Base-by-base conservation (phyloP, 1,140 invertebrate genomes). In the Scaptomyza montana region DNA sequence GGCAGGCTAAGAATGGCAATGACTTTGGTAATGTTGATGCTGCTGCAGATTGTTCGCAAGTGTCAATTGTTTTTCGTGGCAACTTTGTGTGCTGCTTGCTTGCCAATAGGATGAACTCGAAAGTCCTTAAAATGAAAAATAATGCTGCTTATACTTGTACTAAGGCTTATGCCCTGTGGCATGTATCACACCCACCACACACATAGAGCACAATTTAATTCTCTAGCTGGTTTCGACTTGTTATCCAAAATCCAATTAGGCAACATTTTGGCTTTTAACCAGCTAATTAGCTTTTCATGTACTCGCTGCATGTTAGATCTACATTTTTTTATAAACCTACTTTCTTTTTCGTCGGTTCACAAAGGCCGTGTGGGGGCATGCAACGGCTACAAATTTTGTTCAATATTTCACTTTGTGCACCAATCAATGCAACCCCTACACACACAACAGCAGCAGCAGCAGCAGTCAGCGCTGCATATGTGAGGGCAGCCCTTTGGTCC, bases 331-430 rank as follows among this genome's bases (percentile, higher is more conserved):
- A 2, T 25, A 25, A 25, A 25, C 21, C 3, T 13, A 16, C 16
- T 28, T 41, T 21, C 10, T 39, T 33, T 49, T 43, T 30, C 5
- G n/a, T 9, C 12, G 30, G 13, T 1, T 43, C 13, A 21, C 59
- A 25, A 25, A 25, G 13, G 45, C 46, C 46, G 28, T 45, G 21
- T 25, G 21, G 21, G 43, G 25, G 33, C 69, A 63, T 79, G 28
- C 33, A 78, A 78, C 75, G 78, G 56, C 71, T 59, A 68, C 78
- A 65, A 76, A 87, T 68, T 59, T 73, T 65, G 71, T 78, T 82
- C 78, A 82, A 86, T 87, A 86, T 78, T 86, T 86, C 82, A 87
- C 81, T 86, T 86, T 86, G 56, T 66, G 68, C 78, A 78, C 70
- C 82, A 87, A 87, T 86, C 81, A 86, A 87, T 82, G 67, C 78